Conservation (phyloP, 2,888 invertebrate species). For the Trissolcus brochymenae region DNA sequence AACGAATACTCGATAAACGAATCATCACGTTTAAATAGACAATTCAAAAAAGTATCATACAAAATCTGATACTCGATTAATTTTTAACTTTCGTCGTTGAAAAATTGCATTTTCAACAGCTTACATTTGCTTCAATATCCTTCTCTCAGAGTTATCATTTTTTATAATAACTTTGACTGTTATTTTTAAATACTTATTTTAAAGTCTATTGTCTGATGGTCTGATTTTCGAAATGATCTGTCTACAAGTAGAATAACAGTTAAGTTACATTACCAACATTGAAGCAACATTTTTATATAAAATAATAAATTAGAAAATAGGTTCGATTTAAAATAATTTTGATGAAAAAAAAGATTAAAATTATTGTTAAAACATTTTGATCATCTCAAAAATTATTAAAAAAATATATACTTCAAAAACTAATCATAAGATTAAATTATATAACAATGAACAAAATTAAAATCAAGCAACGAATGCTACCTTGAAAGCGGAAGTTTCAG, state of each 20-base stretch:
- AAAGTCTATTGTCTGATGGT: conserved; percentile 22
- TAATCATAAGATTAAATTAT: conserved; percentile 1
- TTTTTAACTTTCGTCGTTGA: conserved; percentile 13
- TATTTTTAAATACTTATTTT: not conserved
- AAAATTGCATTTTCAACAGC: conserved; percentile 11
- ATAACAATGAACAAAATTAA: conserved; percentile 1
- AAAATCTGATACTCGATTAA: conserved; percentile 11
- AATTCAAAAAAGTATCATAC: conserved; percentile 18
- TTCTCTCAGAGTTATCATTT: not conserved
- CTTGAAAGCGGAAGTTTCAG: conserved; percentile 14
- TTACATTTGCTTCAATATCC: not conserved
- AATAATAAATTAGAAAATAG: too few species aligned
- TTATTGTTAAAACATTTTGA: conserved; percentile 1
- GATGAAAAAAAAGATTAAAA: not conserved
- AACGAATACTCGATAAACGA: conserved; percentile 14
- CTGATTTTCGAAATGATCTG: conserved; percentile 44
- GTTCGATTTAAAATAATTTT: too few species aligned
- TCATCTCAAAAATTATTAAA: not conserved
- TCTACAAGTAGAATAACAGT: conserved; percentile 4
- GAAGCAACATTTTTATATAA: not conserved
- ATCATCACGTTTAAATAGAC: conserved; percentile 39
- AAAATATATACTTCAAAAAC: not conserved
- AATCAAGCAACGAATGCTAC: conserved; percentile 11
- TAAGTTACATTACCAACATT: not conserved
- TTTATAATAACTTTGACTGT: not conserved